phyloP scores from a whole-genome alignment of 2,797 vertebrate genomes.

The Tapirus indicus region DNA sequence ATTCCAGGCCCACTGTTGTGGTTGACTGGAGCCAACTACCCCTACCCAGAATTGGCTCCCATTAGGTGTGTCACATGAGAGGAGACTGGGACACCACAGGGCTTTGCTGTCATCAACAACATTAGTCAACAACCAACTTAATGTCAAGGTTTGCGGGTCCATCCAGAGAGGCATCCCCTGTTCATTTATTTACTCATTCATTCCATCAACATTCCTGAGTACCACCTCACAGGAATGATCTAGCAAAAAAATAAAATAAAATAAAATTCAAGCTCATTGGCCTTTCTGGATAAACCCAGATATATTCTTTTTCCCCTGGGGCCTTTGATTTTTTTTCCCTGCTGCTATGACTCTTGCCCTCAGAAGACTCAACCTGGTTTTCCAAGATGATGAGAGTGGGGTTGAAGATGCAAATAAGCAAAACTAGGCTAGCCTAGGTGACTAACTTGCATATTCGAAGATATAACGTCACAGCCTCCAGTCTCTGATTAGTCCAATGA shows the following conservation, averaged over 20 bases:
- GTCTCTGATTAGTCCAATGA: slow-evolving; percentile 18
- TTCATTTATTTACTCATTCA: not conserved
- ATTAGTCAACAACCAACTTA: not conserved
- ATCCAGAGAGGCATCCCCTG: not conserved
- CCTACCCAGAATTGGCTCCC: not conserved
- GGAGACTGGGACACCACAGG: too few relatives aligned
- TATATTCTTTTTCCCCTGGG: not conserved
- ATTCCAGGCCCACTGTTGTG: too few relatives aligned
- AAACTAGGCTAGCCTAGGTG: not conserved
- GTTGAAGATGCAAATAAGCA: not conserved
- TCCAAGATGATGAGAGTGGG: slow-evolving; percentile 22
- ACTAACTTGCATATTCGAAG: slow-evolving; percentile 51
- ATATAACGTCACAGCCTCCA: not conserved
- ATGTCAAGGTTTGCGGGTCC: not conserved
- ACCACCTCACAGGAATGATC: not conserved
- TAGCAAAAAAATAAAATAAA: not conserved
- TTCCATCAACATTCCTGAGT: not conserved
- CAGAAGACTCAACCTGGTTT: slow-evolving; percentile 61
- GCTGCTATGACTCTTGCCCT: not conserved
- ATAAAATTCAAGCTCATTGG: not conserved
- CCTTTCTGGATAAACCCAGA: not conserved
- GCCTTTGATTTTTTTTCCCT: not conserved
- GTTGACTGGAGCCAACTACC: not conserved
- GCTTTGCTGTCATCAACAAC: not conserved
- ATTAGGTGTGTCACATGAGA: not conserved